A percentile compares a stretch with the other conserved stretches of the same genome.
phyloP scores from a whole-genome alignment of 2,113 vertebrate species.

The Haemorhous mexicanus region DNA sequence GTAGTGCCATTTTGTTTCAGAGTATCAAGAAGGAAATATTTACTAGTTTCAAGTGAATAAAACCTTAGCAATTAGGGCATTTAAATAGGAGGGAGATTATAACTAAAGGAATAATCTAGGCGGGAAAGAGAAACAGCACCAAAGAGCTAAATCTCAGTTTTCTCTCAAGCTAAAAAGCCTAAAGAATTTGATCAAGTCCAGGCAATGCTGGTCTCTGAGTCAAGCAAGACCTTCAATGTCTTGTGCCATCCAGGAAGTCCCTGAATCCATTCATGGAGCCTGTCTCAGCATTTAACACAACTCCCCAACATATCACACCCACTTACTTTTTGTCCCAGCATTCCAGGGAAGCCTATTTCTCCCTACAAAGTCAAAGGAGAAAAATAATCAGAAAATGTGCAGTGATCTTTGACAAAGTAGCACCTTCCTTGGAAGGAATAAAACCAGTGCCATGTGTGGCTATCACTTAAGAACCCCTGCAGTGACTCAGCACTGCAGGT shows the following conservation, averaged over 20 bases:
- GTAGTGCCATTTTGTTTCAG: not conserved
- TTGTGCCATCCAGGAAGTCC: not conserved
- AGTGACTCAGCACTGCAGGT: not conserved
- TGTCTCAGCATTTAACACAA: not conserved
- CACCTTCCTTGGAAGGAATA: not conserved
- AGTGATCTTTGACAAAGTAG: not conserved
- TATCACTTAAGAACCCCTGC: rapidly evolving
- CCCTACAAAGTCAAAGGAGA: conserved; percentile 77
- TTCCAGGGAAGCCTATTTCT: conserved; percentile 89
- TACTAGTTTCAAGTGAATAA: not conserved
- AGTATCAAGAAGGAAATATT: not conserved
- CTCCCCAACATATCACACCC: not conserved
- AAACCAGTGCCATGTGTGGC: not conserved
- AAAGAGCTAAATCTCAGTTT: not conserved
- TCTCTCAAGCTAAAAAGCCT: not conserved
- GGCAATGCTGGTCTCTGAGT: not conserved
- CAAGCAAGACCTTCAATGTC: not conserved
- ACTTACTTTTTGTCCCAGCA: conserved; percentile 96
- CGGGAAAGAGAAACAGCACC: not conserved
- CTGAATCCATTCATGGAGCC: not conserved
- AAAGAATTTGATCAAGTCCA: not conserved
- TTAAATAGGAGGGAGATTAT: not conserved
- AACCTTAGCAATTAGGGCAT: not conserved
- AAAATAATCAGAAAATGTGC: not conserved
- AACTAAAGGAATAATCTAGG: not conserved